These are phyloP conservation scores for Azorinus chamasolen DNA, from an alignment of 2,888 invertebrate genomes.

Conservation along the genomic window DNA sequence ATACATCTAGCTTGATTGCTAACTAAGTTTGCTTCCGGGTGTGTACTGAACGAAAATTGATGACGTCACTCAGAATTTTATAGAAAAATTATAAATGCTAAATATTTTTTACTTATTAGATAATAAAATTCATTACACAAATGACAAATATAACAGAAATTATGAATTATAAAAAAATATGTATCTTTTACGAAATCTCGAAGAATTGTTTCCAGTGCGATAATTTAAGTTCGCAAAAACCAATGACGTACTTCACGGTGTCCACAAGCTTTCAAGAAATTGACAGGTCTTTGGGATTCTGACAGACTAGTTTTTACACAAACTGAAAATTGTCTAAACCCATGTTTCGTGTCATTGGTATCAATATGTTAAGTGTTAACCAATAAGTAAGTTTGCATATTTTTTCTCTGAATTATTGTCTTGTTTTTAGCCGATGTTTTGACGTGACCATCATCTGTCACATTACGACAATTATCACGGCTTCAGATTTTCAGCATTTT, in stretches of 20 bases:
- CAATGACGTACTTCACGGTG: constrained; percentile 58
- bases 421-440: too few relatives aligned
- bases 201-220: constrained; percentile 13
- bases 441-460: too few relatives aligned
- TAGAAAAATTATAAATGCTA: background rate
- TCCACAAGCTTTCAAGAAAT: constrained; percentile 30
- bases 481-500: too few relatives aligned
- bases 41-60: constrained; percentile 64
- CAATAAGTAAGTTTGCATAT: too few relatives aligned
- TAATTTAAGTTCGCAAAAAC: constrained; percentile 54
- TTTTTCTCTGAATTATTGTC: too few relatives aligned
- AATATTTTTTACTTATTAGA: too few relatives aligned
- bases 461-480: too few relatives aligned
- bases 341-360: background rate
- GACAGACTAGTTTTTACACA: constrained; percentile 4
- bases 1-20: too few relatives aligned
- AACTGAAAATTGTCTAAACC: background rate
- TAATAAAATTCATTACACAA: too few relatives aligned
- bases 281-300: constrained; percentile 19
- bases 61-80: constrained; percentile 69
- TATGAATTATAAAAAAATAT: background rate
- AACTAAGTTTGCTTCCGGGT: constrained; percentile 52
- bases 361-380: too few relatives aligned
- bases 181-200: constrained; percentile 3
- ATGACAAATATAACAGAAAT: too few relatives aligned